Base-by-base conservation (phyloP, 2,113 vertebrate genomes). In the Mus spicilegus region DNA sequence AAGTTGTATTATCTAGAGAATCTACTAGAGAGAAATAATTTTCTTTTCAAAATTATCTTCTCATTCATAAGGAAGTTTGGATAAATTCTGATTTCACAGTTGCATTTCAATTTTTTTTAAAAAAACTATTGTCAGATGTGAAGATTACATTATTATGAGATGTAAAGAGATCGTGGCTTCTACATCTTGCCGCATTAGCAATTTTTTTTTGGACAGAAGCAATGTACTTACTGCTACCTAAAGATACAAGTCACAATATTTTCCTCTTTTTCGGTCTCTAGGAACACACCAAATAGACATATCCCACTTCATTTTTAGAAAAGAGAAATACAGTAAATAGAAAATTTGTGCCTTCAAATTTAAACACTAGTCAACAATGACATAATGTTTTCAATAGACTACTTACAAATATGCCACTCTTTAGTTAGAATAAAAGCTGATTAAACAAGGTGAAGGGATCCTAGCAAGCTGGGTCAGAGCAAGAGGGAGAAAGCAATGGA, bases 331-430 rank as follows among this genome's bases (percentile, higher is more conserved):
- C 0, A 3, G 9, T 82, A 81, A 97, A 77, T 39, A 93, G 42
- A 67, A 97, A 78, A 90, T 86, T 8, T 91, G 13, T 88, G 51
- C 61, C 12, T 92, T 96, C 75, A 8, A 3, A 24, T 75, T 97
- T 97, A 94, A 97, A 90, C 95, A 0, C n/a, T 13, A 76, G 28
- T 19, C 10, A 96, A 88, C 28, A 95, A 90, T 73, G 12, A 65
- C 39, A 12, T 87, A 12, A n/a, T 30, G 76, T 86, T 80, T 81
- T 33, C 39, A 96, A 77, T 17, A 20, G 0, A 36, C 36, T 86
- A 56, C 54, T 54, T 11, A 84, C 80, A 91, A 95, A 46, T 56
- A 49, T 42, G 7, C 56, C 3, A 84, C 26, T 73, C 81, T 63
- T 20, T 36, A 42, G 6, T 28, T 42, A 14, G 56, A 63, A 84